Conservation (phyloP, 1,140 invertebrate genomes). For the Armadillidium nasatum region DNA sequence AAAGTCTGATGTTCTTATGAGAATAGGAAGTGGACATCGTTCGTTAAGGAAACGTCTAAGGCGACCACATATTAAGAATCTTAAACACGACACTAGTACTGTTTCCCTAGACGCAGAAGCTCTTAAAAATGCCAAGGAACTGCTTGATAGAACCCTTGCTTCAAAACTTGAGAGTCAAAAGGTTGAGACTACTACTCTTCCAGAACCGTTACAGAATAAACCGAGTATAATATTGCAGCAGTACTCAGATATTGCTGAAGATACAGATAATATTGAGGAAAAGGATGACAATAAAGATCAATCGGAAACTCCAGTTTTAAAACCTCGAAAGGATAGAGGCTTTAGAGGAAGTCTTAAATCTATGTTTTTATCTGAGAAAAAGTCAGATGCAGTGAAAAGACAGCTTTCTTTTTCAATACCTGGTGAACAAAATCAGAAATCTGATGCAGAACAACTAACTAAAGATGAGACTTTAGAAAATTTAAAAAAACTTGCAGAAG, state of each 20-base stretch:
- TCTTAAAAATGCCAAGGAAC: neutral
- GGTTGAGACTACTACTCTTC: neutral
- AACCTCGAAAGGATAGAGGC: too few relatives aligned
- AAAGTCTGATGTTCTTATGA: neutral
- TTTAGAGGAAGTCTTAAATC: too few relatives aligned
- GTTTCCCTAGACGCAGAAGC: neutral
- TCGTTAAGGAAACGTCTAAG: too few relatives aligned
- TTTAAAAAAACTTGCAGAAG: neutral
- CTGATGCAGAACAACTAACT: neutral
- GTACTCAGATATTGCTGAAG: neutral
- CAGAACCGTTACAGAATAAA: neutral
- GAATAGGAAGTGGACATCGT: neutral
- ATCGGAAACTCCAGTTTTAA: neutral
- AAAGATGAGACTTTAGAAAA: neutral
- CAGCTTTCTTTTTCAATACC: too few relatives aligned
- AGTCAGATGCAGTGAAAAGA: too few relatives aligned
- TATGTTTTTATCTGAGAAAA: too few relatives aligned
- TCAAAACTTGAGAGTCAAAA: neutral
- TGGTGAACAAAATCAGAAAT: too few relatives aligned
- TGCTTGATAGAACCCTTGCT: neutral
- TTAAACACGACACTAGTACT: neutral
- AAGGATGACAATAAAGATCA: neutral
- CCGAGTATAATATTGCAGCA: neutral
- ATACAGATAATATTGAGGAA: neutral
- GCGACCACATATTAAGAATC: neutral